phyloP scores from a whole-genome alignment of 2,113 vertebrate species.

The Notarius lentiginosus region DNA sequence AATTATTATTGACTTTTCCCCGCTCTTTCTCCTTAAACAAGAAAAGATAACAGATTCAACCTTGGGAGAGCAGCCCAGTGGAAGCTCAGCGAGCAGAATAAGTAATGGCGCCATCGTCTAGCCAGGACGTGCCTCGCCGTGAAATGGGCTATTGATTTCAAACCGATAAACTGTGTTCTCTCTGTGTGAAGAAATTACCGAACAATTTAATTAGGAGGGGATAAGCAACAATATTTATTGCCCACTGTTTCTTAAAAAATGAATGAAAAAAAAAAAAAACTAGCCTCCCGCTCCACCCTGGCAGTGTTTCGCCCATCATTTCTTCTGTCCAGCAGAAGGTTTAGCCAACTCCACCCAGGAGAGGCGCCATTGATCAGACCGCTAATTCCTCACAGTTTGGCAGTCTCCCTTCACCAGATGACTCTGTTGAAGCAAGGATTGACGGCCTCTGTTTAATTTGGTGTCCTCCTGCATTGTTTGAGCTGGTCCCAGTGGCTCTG shows the following conservation, averaged over 20 bases:
- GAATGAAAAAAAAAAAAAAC: background rate
- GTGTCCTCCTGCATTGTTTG: conserved; percentile 53
- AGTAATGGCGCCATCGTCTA: conserved; percentile 50
- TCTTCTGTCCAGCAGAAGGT: conserved; percentile 38
- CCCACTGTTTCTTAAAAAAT: background rate
- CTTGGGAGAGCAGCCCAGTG: conserved; percentile 44
- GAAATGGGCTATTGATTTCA: conserved; percentile 61
- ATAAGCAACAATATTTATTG: conserved; percentile 47
- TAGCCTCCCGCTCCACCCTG: background rate
- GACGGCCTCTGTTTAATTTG: conserved; percentile 42
- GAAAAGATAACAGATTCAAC: conserved; percentile 54
- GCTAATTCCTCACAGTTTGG: conserved; percentile 51
- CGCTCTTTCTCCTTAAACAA: conserved; percentile 47
- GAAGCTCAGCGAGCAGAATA: conserved; percentile 49
- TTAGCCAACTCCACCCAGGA: conserved; percentile 38
- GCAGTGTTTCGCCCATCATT: background rate
- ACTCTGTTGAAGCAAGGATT: conserved; percentile 56
- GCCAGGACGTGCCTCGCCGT: conserved; percentile 50
- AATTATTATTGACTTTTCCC: conserved; percentile 57
- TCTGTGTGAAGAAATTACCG: conserved; percentile 52
- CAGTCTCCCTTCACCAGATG: conserved; percentile 50
- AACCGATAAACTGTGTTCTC: conserved; percentile 54
- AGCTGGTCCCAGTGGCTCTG: conserved; percentile 48
- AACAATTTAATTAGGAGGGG: conserved; percentile 55
- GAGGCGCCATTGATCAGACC: conserved; percentile 44